phyloP scores from a whole-genome alignment of 2,888 invertebrate genomes.

The Tetragnatha montana region DNA sequence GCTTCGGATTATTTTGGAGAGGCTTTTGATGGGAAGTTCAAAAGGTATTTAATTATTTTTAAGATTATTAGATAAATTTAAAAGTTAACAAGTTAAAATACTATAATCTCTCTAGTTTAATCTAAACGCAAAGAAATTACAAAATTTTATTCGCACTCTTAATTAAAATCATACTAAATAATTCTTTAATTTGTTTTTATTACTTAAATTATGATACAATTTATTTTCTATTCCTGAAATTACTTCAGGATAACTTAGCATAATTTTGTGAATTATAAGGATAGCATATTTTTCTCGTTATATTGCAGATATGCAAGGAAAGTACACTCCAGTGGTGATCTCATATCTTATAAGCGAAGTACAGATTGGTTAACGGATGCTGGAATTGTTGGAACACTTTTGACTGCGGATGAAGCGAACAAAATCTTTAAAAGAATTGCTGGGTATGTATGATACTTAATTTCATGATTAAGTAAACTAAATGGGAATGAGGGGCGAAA shows the following conservation, averaged over 20 bases:
- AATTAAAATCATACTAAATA: not conserved
- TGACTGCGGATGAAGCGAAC: conserved; percentile 35
- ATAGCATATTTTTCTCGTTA: not conserved
- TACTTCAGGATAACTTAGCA: not conserved
- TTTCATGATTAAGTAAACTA: not conserved
- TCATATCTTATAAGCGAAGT: conserved; percentile 40
- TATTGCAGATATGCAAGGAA: conserved; percentile 40
- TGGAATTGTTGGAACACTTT: conserved; percentile 24
- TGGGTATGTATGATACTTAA: conserved; percentile 14
- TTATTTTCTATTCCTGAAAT: not conserved
- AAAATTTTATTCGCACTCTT: not conserved
- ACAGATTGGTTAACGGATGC: conserved; percentile 52
- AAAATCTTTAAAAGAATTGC: conserved; percentile 15
- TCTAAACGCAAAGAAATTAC: too few species aligned
- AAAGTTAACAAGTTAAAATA: too few species aligned
- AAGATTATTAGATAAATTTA: too few species aligned
- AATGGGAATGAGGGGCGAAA: not conserved
- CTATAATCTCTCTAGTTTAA: too few species aligned
- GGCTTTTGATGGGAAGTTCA: conserved; percentile 39
- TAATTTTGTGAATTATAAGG: not conserved
- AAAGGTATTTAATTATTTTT: conserved; percentile 5
- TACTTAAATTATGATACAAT: not conserved
- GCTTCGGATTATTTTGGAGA: not conserved
- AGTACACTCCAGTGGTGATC: conserved; percentile 10
- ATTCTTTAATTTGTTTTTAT: not conserved